Percentiles rank a stretch among this genome's conserved stretches.
Evolutionary conservation across 2,113 vertebrate species (phyloP).

Genomic region (Triplophysa siluroides): DNA sequence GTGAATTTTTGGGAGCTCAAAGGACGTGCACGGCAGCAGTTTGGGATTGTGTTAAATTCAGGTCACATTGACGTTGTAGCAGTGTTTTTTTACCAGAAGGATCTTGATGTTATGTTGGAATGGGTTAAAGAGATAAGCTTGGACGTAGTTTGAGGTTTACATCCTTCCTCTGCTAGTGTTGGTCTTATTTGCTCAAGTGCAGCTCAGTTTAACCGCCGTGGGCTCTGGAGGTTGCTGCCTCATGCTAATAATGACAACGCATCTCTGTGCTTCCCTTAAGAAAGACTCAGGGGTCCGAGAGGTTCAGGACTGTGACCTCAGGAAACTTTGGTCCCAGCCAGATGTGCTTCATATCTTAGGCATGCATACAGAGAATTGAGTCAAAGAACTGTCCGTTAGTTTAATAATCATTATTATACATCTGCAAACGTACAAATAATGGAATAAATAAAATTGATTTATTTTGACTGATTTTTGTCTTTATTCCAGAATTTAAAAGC

Average conservation of each 20-base stretch:
- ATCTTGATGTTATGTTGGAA: not conserved
- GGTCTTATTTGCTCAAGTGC: slow-evolving; percentile 15
- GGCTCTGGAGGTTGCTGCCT: not conserved
- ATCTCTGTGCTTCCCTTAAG: slow-evolving; percentile 17
- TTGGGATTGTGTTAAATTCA: not conserved
- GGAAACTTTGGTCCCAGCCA: slow-evolving; percentile 15
- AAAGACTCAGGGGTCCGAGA: slow-evolving; percentile 13
- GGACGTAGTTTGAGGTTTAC: not conserved
- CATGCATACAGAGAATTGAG: not conserved
- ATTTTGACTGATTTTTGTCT: not conserved
- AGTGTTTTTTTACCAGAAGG: not conserved
- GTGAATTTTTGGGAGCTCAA: slow-evolving; percentile 10
- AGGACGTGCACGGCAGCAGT: slow-evolving; percentile 2
- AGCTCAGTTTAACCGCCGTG: not conserved
- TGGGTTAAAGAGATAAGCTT: not conserved
- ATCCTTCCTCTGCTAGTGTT: not conserved
- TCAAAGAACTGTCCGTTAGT: not conserved
- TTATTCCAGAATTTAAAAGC: slow-evolving; percentile 81
- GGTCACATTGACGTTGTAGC: not conserved
- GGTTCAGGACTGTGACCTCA: slow-evolving; percentile 17
- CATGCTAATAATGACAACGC: not conserved
- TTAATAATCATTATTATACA: too few species aligned
- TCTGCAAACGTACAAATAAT: too few species aligned
- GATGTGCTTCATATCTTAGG: slow-evolving; percentile 40
- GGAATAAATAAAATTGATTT: too few species aligned